phyloP scores from a whole-genome alignment of 2,888 invertebrate species.

The Neelides folsomi region DNA sequence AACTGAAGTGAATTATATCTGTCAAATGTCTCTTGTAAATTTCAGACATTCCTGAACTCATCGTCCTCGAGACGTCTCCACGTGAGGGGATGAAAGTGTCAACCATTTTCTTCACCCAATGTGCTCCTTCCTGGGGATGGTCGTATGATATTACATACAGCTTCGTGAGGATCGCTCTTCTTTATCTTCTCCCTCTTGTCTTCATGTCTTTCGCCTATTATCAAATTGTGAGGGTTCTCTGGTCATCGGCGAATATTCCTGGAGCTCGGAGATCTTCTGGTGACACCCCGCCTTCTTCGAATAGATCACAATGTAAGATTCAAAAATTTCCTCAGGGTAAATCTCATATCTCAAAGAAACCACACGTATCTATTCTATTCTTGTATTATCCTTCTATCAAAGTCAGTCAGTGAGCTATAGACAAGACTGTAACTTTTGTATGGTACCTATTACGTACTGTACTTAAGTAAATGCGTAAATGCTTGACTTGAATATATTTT shows the following conservation, averaged over 20 bases:
- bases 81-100: slow-evolving; percentile 42
- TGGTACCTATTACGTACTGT: too few relatives aligned
- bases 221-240: slow-evolving; percentile 68
- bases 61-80: slow-evolving; percentile 52
- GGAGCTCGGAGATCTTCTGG: slow-evolving; percentile 38
- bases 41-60: slow-evolving; percentile 63
- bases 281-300: slow-evolving; percentile 3
- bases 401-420: too few relatives aligned
- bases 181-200: slow-evolving; percentile 64
- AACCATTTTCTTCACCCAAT: slow-evolving; percentile 55
- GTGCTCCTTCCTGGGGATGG: slow-evolving; percentile 55
- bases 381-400: too few relatives aligned
- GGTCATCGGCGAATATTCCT: slow-evolving; percentile 64
- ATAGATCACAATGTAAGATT: too few relatives aligned
- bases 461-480: too few relatives aligned
- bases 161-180: slow-evolving; percentile 40
- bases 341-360: too few relatives aligned
- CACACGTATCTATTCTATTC: too few relatives aligned
- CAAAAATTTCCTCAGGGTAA: too few relatives aligned
- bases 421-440: too few relatives aligned
- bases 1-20: too few relatives aligned
- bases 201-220: slow-evolving; percentile 75
- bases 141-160: slow-evolving; percentile 57
- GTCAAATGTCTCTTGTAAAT: slow-evolving; percentile 15
- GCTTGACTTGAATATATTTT: too few relatives aligned